Evolutionary conservation across 35 echinoderm and acorn worm genomes (phyloP), one percentile per base, ranked within the genome.

Genomic region (Strongylocentrotus purpuratus): DNA sequence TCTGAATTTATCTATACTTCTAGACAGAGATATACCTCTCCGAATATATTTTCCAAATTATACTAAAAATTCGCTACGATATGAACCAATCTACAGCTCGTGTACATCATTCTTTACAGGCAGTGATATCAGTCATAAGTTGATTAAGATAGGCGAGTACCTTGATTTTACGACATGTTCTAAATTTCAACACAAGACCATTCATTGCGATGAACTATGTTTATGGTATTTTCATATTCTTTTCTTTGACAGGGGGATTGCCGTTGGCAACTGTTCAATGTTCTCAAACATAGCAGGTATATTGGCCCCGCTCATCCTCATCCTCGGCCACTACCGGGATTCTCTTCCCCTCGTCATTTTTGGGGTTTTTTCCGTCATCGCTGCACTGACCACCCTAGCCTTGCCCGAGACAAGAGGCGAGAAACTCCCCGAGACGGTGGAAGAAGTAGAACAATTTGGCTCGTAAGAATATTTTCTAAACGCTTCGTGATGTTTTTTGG

Each of bases 401-500:
- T 94, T 99, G 15, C 97, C 97, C 3, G 97, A 99, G 87, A 97
- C 97, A 22, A 95, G 92, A 32, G 95, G 96, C 61, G 95, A 95
- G 87, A 94, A 95, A 86, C 90, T 99, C 4, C 97, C 97, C 4
- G 97, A 99, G 59, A 97, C 96, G 28, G 33, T 99, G 20, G 96
- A 96, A 65, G 97, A 99, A 96, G 97, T 70, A 25, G 94, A 95
- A 94, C 33, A 15, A 31, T 87, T 95, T 32, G 96, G 94, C 32
- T 90, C 86, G 65, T 78, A 78, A 78, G 65, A 11, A 12, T 55
- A 14, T 11, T 55, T 55, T 55, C 0, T 12, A 14, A 55, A 1
- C 50, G 0, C 50, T 15, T 41, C 35, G 35, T 41, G 35, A 41
- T 41, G 35, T 41, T 41, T 41, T 41, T 41, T n/a, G n/a, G 94